Evolutionary conservation across 2,113 vertebrate species (phyloP), one percentile per base, ranked within the genome.

Genomic region (Solenodon paradoxus): DNA sequence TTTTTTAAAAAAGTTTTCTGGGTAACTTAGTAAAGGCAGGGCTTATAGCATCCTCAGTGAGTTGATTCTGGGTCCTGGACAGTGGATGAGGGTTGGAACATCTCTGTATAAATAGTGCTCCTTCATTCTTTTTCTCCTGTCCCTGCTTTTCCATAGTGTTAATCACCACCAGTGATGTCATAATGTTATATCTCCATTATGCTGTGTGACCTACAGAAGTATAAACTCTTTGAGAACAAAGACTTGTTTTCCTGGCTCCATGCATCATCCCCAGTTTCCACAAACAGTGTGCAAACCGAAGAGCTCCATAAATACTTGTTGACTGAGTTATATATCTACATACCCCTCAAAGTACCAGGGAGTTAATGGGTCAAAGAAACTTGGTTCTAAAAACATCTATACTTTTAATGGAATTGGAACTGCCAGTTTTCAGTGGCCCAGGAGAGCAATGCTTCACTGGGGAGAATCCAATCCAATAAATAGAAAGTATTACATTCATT

Each of bases 351-450:
- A 63, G 55, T 49, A 75, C 9, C 17, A 63, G n/a, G 28, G 8
- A 69, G 8, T 51, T 95, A 32, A 84, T 75, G 89, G 0, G 12
- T 83, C 71, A 90, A 79, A 74, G 69, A 64, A 35, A 13, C n/a
- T 91, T 40, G 15, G 13, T 7, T 94, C 77, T 92, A 90, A 96
- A 97, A 92, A 32, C 81, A 92, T 26, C 35, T n/a, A 7, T 38
- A 30, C 38, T 64, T 91, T 81, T 87, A 72, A 77, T 11, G 26
- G 30, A 63, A 13, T 79, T 45, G 88, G 71, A 90, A n/a, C 75
- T 84, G 47, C 20, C 86, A 90, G 74, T 30, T 81, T 95, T 92
- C 22, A 11, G 19, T 69, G 75, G 90, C 92, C 88, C 84, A 82
- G 80, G 77, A 95, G 55, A 84, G 26, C 61, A 74, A 66, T 84